Evolutionary conservation across 1,140 invertebrate genomes (phyloP), one percentile per base, ranked within the genome.

Genomic region (Trachymyrmex cornetzi): DNA sequence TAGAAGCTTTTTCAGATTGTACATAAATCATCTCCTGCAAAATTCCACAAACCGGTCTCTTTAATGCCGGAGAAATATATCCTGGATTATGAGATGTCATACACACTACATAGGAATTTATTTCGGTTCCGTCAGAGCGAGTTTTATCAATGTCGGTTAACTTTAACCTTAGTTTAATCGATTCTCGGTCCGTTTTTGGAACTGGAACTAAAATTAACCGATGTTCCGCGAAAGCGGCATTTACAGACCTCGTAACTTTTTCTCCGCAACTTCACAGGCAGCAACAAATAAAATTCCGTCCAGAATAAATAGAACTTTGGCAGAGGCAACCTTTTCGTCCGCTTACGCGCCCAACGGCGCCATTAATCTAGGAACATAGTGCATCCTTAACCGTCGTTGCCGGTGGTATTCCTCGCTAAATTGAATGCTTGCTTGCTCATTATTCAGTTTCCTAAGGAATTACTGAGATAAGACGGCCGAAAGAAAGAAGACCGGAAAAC

Each of bases 251-350:
- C n/a, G 55, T n/a, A 81, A 81, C 27, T 69, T 69, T 69, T 61
- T 71, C 67, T 9, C 12, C 55, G 4, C 14, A 48, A 34, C 50
- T 48, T 16, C 38, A 9, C 38, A 44, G 69, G 53, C 11, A 34
- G 55, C 19, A 84, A 50, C 57, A 48, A 84, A 84, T 84, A 61
- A 84, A 84, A 84, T 84, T 63, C n/a, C 55, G 24, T 7, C n/a
- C 3, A 63, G 55, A 84, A 84, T 74, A 84, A 84, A 84, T 50
- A 75, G 38, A 84, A 74, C 38, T 84, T 75, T 14, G 80, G 24
- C 55, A 74, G 24, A 44, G 67, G 34, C 34, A 71, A 12, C 64
- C 50, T 44, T 38, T 30, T 19, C 19, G 24, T 64, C 0, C 44
- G 61, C 48, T 19, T 53, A 79, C 38, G 59, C 59, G 30, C 12